Conservation (phyloP, 1,140 invertebrate species). For the Acromyrmex echinatior region DNA sequence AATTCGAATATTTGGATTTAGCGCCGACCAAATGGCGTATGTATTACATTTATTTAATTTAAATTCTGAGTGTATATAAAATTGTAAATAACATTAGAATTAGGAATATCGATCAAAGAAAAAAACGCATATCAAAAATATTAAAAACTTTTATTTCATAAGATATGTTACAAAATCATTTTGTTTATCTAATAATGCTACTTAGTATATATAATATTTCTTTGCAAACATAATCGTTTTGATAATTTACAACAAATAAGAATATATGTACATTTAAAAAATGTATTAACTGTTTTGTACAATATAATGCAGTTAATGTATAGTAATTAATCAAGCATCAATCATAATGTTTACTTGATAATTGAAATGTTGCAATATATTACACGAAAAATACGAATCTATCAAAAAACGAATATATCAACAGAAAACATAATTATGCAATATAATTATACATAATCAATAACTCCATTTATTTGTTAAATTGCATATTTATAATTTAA, state of each 20-base stretch:
- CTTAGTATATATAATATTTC: not conserved
- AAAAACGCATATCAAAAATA: slow-evolving; percentile 29
- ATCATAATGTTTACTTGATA: not conserved
- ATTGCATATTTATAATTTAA: slow-evolving; percentile 34
- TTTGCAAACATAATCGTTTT: slow-evolving; percentile 5
- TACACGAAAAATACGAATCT: not conserved
- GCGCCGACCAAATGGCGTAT: not conserved
- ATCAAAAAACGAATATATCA: not conserved
- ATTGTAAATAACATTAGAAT: slow-evolving; percentile 24
- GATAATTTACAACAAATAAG: not conserved
- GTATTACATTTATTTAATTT: not conserved
- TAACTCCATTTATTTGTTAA: not conserved
- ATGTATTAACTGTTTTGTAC: not conserved
- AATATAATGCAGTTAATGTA: slow-evolving; percentile 21
- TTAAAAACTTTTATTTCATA: slow-evolving; percentile 33
- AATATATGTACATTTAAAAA: slow-evolving; percentile 40
- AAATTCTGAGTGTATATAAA: slow-evolving; percentile 32
- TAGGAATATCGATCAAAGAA: slow-evolving; percentile 10
- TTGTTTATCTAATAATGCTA: slow-evolving; percentile 19
- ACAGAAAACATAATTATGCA: slow-evolving; percentile 10
- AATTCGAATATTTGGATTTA: not conserved
- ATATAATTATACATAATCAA: not conserved
- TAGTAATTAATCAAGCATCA: not conserved
- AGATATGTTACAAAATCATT: slow-evolving; percentile 62
- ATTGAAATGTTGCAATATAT: slow-evolving; percentile 8